A percentile compares a stretch with the other conserved stretches of the same genome.
These are phyloP conservation scores for Andrena marginata DNA, from an alignment of 2,888 invertebrate species.

Conservation along the genomic window DNA sequence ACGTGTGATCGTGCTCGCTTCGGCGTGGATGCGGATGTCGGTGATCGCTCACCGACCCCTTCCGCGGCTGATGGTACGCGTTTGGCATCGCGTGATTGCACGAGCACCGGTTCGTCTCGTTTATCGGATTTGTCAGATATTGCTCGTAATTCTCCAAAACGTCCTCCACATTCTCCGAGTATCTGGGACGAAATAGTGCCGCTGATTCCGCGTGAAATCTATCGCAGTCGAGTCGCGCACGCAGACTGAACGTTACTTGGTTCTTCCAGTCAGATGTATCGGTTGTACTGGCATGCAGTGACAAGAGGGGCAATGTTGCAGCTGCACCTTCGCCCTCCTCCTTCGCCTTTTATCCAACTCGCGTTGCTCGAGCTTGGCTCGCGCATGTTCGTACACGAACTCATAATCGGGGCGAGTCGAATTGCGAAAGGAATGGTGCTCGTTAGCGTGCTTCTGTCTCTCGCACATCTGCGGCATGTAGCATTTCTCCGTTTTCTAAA, in stretches of 20 bases:
- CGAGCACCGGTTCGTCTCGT: constrained; percentile 17
- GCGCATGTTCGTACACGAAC: constrained; percentile 38
- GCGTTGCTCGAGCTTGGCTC: constrained; percentile 4
- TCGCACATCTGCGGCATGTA: background rate
- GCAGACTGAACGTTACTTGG: constrained; percentile 43
- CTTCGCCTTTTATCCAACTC: constrained; percentile 26
- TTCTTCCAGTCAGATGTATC: constrained; percentile 42
- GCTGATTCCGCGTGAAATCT: background rate
- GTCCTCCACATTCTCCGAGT: constrained; percentile 53
- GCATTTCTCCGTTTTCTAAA: constrained; percentile 16
- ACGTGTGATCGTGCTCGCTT: constrained; percentile 40
- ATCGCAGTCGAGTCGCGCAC: background rate
- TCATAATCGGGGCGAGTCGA: constrained; percentile 24
- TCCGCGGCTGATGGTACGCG: constrained; percentile 39
- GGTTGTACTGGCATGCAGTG: constrained; percentile 55
- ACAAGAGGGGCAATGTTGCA: constrained; percentile 69
- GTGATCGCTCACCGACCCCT: constrained; percentile 27
- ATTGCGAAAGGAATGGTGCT: constrained; percentile 19
- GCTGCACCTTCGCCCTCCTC: constrained; percentile 44
- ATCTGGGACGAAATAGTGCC: constrained; percentile 28
- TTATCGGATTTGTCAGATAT: constrained; percentile 26
- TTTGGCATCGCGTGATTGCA: constrained; percentile 11
- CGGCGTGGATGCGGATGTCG: constrained; percentile 47
- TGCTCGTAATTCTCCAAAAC: constrained; percentile 53
- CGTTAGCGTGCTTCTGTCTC: constrained; percentile 7